Conservation (phyloP, 1,140 invertebrate species). For the Notospermus geniculatus region DNA sequence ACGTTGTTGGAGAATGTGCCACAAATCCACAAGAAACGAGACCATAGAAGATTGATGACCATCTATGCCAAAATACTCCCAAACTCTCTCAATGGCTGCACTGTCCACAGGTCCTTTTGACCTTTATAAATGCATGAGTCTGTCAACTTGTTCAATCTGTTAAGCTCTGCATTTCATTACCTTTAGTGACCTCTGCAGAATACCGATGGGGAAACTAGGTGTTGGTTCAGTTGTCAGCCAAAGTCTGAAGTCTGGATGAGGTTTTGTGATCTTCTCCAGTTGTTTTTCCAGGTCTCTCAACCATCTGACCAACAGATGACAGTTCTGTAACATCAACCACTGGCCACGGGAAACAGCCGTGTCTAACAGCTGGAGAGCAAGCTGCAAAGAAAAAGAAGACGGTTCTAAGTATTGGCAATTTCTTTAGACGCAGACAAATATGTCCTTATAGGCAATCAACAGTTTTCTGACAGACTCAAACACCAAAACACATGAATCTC, state of each 20-base stretch:
- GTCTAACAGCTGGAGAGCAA: constrained; percentile 71
- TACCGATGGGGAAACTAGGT: constrained; percentile 80
- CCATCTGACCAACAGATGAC: constrained; percentile 80
- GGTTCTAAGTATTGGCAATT: background rate
- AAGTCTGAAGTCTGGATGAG: constrained; percentile 85
- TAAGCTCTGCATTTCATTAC: too few relatives aligned
- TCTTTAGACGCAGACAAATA: background rate
- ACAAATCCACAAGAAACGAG: constrained; percentile 9
- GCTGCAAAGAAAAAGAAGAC: constrained; percentile 51
- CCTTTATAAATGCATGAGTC: too few relatives aligned
- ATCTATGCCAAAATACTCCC: too few relatives aligned
- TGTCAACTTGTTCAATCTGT: too few relatives aligned
- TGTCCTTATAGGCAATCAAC: background rate
- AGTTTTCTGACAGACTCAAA: too few relatives aligned
- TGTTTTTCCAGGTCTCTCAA: constrained; percentile 76
- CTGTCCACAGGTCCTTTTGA: too few relatives aligned
- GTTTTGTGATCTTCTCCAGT: constrained; percentile 72
- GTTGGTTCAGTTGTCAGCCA: constrained; percentile 89
- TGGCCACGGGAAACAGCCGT: constrained; percentile 72
- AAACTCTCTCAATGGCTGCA: too few relatives aligned
- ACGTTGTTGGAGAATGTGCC: constrained; percentile 13
- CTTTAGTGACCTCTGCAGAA: constrained; percentile 80
- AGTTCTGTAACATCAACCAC: constrained; percentile 89
- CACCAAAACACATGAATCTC: too few relatives aligned
- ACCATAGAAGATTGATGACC: background rate